A percentile compares a stretch with the other conserved stretches of the same genome.
phyloP scores from a whole-genome alignment of 2,797 vertebrate species.

The Poeciliopsis infans region DNA sequence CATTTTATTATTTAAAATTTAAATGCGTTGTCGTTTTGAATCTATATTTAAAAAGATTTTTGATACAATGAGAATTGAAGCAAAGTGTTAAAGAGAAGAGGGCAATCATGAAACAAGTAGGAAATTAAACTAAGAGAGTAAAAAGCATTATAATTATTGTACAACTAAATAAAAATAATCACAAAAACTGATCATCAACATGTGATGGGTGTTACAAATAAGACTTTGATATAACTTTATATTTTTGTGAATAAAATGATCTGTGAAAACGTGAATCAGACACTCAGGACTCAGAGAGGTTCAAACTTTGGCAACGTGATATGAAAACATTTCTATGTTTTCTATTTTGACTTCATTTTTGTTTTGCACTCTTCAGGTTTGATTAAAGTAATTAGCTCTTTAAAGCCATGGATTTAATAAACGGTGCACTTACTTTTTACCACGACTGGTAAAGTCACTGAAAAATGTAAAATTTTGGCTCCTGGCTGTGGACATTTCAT shows the following conservation, averaged over 20 bases:
- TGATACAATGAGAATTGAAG: background rate
- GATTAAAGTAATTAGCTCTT: background rate
- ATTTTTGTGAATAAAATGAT: background rate
- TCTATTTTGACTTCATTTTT: background rate
- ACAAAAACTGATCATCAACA: background rate
- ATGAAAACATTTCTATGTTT: background rate
- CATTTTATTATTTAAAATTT: background rate
- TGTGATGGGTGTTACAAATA: background rate
- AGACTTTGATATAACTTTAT: background rate
- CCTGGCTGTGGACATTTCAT: background rate
- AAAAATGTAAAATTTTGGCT: background rate
- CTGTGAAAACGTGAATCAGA: background rate
- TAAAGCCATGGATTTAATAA: background rate
- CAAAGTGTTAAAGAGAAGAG: background rate
- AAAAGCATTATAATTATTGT: background rate
- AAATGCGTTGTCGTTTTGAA: background rate
- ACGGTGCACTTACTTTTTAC: background rate
- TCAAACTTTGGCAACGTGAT: background rate
- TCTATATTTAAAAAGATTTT: background rate
- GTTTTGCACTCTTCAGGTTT: background rate
- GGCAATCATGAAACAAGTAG: background rate
- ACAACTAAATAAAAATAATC: background rate
- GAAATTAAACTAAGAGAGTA: background rate
- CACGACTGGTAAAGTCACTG: background rate
- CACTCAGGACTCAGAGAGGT: background rate